Percentiles rank a stretch among this genome's conserved stretches.
Conservation (phyloP, 2,113 vertebrate species). For the Paramisgurnus dabryanus region DNA sequence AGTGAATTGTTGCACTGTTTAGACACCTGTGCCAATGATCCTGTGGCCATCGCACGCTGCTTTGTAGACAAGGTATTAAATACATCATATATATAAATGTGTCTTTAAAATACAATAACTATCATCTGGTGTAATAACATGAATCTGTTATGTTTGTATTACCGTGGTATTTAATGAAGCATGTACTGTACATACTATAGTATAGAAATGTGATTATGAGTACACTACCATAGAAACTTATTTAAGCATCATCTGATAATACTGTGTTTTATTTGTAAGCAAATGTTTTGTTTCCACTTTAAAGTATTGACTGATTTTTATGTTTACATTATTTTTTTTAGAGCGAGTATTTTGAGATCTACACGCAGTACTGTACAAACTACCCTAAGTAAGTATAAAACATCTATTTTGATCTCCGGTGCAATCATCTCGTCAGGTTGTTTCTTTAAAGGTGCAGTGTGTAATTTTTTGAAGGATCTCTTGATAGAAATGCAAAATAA, state of each 20-base stretch:
- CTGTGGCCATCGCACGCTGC: conserved; percentile 89
- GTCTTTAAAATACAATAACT: not conserved
- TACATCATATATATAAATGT: not conserved
- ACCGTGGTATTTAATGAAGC: too few relatives aligned
- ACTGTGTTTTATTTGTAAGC: too few relatives aligned
- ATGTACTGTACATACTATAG: too few relatives aligned
- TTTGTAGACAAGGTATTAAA: conserved; percentile 88
- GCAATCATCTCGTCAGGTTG: conserved; percentile 21
- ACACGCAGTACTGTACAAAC: conserved; percentile 98
- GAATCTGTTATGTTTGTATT: too few relatives aligned
- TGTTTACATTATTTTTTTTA: conserved; percentile 55
- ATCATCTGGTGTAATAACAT: too few relatives aligned
- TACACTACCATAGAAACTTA: too few relatives aligned
- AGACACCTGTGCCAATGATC: conserved; percentile 88
- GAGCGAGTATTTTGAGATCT: conserved; percentile 96
- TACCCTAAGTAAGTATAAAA: conserved; percentile 90
- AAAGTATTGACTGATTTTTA: not conserved
- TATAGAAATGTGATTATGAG: too few relatives aligned
- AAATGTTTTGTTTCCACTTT: not conserved
- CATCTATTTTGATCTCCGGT: not conserved
- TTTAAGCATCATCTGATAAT: too few relatives aligned
- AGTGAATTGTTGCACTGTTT: conserved; percentile 90
- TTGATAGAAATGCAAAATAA: too few relatives aligned
- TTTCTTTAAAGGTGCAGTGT: not conserved
- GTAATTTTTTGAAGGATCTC: too few relatives aligned